These are phyloP conservation scores for Epinephelus malabaricus DNA, from an alignment of 2,797 vertebrate genomes.

Conservation along the genomic window DNA sequence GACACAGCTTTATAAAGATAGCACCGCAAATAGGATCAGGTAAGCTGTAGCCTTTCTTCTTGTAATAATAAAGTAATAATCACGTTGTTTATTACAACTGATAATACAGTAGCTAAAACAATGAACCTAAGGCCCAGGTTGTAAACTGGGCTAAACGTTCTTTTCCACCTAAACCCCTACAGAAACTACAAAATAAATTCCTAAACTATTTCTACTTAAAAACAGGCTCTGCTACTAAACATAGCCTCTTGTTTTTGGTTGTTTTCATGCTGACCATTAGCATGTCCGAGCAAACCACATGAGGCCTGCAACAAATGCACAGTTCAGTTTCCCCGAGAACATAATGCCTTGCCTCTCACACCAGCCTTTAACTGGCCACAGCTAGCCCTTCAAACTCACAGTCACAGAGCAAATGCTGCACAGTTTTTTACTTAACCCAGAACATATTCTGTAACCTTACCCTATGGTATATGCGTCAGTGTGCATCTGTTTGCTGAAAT, in stretches of 20 bases:
- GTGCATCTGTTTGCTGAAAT: too few relatives aligned
- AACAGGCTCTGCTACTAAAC: neutral
- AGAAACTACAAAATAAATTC: neutral
- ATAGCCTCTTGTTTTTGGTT: neutral
- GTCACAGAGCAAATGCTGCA: slow-evolving; percentile 4
- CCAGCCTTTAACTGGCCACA: neutral
- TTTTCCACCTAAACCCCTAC: neutral
- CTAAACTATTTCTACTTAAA: neutral
- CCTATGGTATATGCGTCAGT: neutral
- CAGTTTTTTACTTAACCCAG: neutral
- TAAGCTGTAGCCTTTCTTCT: neutral
- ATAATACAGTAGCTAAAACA: too few relatives aligned
- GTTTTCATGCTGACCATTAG: neutral
- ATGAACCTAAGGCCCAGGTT: neutral
- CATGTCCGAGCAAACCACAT: neutral
- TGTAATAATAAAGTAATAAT: neutral
- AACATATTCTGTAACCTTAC: neutral
- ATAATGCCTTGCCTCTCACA: too few relatives aligned
- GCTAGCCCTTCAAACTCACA: neutral
- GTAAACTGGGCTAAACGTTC: neutral
- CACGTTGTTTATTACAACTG: neutral
- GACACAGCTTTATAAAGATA: neutral
- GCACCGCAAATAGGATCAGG: neutral
- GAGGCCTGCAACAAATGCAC: neutral
- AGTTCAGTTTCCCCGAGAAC: neutral